These are phyloP conservation scores for Thamnophis sirtalis DNA, from an alignment of 2,113 vertebrate species.

Conservation along the genomic window DNA sequence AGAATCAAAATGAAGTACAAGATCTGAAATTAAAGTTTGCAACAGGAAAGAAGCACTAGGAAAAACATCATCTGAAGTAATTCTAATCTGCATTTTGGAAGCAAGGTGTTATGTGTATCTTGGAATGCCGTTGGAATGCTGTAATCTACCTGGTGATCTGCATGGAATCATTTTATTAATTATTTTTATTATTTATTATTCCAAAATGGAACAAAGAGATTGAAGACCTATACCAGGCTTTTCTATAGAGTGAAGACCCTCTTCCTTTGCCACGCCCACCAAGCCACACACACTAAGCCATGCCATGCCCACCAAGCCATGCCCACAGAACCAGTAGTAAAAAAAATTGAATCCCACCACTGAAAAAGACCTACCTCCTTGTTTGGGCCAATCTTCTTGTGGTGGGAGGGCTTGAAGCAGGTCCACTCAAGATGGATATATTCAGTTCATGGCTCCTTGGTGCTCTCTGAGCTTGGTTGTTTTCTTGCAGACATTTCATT, in stretches of 20 bases:
- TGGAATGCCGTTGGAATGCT: background rate
- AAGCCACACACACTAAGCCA: too few relatives aligned
- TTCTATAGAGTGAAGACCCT: too few relatives aligned
- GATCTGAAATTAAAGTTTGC: background rate
- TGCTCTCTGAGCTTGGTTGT: background rate
- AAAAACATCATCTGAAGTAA: background rate
- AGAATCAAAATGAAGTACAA: background rate
- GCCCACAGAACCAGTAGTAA: too few relatives aligned
- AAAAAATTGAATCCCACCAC: too few relatives aligned
- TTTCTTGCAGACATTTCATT: background rate
- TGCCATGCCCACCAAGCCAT: too few relatives aligned
- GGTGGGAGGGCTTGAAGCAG: background rate
- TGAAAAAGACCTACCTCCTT: background rate
- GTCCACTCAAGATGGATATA: background rate
- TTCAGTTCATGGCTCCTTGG: background rate
- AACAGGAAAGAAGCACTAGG: background rate
- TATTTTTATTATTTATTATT: background rate
- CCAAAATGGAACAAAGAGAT: too few relatives aligned
- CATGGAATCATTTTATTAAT: background rate
- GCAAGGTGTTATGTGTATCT: background rate
- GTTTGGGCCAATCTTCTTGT: background rate
- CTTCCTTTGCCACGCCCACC: too few relatives aligned
- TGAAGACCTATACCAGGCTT: too few relatives aligned
- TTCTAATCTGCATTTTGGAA: background rate
- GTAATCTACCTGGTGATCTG: background rate